Evolutionary conservation across 1,140 invertebrate species (phyloP).

Genomic region (Drosophila punjabiensis): DNA sequence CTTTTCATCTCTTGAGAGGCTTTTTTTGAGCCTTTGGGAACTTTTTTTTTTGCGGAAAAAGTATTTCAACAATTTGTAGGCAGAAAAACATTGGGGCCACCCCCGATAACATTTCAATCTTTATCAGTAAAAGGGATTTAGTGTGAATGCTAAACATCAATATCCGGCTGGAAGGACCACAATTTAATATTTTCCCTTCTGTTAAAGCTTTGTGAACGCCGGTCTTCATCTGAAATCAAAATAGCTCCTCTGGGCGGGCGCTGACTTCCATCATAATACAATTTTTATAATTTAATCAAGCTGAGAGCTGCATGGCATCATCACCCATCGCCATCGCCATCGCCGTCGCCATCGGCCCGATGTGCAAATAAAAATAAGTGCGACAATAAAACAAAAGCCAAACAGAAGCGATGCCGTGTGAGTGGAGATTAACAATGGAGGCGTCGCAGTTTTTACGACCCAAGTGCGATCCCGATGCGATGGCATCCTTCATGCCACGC

Average conservation of each 20-base stretch:
- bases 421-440: conserved; percentile 68
- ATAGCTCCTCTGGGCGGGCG: conserved; percentile 13
- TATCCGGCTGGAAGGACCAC: background rate
- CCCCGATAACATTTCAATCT: background rate
- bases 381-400: conserved; percentile 80
- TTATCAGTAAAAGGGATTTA: background rate
- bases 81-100: background rate
- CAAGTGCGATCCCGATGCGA: conserved; percentile 30
- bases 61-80: conserved; percentile 5
- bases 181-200: background rate
- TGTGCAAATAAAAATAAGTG: conserved; percentile 80
- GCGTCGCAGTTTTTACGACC: conserved; percentile 66
- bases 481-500: conserved; percentile 47
- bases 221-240: conserved; percentile 16
- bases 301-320: conserved; percentile 54
- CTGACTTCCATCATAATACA: conserved; percentile 68
- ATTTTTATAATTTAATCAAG: conserved; percentile 83
- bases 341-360: conserved; percentile 41
- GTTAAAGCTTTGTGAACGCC: background rate
- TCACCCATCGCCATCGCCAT: conserved; percentile 27
- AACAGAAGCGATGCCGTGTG: conserved; percentile 55
- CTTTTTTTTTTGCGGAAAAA: background rate
- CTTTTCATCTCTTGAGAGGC: background rate
- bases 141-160: background rate
- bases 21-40: background rate